phyloP scores from a whole-genome alignment of 2,113 vertebrate genomes.

The Chlamydotis undulata region DNA sequence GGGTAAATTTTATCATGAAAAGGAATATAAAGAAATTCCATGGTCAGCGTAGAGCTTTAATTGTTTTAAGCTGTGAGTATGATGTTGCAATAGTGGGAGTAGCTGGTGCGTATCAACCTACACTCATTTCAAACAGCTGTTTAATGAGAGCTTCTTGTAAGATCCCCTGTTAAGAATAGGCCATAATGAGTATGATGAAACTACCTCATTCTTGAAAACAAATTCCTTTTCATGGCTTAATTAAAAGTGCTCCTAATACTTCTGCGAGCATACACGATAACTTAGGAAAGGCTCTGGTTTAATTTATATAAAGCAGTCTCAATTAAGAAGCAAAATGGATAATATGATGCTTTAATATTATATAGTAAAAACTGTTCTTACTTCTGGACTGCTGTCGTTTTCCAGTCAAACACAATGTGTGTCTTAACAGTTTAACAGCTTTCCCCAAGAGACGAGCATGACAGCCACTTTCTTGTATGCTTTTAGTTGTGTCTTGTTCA shows the following conservation, averaged over 20 bases:
- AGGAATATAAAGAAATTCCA: not conserved
- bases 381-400: not conserved
- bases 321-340: constrained; percentile 34
- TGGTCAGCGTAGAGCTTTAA: not conserved
- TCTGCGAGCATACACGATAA: constrained; percentile 12
- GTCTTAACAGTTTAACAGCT: not conserved
- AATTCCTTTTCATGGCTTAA: constrained; percentile 48
- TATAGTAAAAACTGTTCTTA: not conserved
- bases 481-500: not conserved
- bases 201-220: constrained; percentile 56
- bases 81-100: not conserved
- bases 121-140: constrained; percentile 29
- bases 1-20: not conserved
- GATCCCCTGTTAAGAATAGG: constrained; percentile 54
- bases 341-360: constrained; percentile 19
- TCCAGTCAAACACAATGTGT: not conserved
- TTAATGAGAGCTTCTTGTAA: constrained; percentile 59
- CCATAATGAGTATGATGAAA: constrained; percentile 55
- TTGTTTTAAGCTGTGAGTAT: not conserved
- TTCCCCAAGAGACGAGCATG: not conserved
- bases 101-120: not conserved
- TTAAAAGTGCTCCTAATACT: constrained; percentile 62
- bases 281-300: constrained; percentile 5
- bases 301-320: constrained; percentile 30
- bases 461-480: not conserved